Conservation (phyloP, 2,113 vertebrate species). For the Microtus pennsylvanicus region DNA sequence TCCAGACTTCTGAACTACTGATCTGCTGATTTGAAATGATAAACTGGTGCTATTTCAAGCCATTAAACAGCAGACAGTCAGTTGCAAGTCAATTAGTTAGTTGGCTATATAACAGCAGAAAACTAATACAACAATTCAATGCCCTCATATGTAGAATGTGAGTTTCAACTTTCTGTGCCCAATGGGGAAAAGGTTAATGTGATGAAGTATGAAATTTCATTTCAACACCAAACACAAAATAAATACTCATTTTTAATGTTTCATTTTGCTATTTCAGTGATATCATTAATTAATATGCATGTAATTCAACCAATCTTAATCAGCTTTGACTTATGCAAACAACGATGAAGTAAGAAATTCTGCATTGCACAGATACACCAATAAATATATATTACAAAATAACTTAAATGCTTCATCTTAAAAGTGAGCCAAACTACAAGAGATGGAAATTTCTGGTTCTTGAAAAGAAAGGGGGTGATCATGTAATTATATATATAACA, state of each 20-base stretch:
- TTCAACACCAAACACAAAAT: background rate
- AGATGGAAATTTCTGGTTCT: background rate
- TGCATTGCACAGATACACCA: background rate
- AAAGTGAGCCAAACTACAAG: background rate
- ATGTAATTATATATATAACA: background rate
- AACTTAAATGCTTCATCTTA: background rate
- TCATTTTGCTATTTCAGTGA: background rate
- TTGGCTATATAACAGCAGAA: background rate
- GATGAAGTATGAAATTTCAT: background rate
- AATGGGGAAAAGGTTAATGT: background rate
- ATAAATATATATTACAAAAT: slow-evolving; percentile 47
- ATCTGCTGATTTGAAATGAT: background rate
- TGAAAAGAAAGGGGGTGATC: background rate
- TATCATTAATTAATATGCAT: background rate
- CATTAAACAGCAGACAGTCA: background rate
- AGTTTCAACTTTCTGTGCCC: background rate
- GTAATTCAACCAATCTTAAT: background rate
- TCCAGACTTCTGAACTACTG: background rate
- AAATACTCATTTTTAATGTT: background rate
- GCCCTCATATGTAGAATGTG: background rate
- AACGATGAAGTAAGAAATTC: background rate
- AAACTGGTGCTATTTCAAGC: background rate
- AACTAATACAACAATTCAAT: background rate
- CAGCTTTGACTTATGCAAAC: background rate
- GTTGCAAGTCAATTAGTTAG: background rate